These are phyloP conservation scores for Marasmarcha lunaedactyla DNA, from an alignment of 2,888 invertebrate species.

Conservation along the genomic window DNA sequence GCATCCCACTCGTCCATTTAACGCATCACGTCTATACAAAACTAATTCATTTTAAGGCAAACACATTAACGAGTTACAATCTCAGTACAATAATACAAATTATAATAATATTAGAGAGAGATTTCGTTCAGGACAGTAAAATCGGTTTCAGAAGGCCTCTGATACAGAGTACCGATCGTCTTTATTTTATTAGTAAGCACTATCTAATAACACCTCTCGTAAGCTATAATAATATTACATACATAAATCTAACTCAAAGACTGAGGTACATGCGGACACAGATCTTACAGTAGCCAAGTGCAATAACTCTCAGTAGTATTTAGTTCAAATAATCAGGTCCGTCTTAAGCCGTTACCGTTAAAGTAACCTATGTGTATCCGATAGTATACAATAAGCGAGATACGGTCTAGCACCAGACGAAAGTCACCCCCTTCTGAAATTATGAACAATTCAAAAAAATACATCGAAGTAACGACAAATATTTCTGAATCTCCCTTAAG, in stretches of 20 bases:
- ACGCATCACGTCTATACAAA: constrained; percentile 39
- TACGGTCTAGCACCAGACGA: too few relatives aligned
- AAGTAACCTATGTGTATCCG: too few relatives aligned
- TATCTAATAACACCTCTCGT: constrained; percentile 40
- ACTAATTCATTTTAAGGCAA: constrained; percentile 39
- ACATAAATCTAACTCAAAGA: constrained; percentile 1
- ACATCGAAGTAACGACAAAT: too few relatives aligned
- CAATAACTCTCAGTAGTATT: too few relatives aligned
- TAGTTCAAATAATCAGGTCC: too few relatives aligned
- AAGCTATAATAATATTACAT: constrained; percentile 26
- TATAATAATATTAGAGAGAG: constrained; percentile 32
- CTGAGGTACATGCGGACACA: background rate
- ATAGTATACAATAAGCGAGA: too few relatives aligned
- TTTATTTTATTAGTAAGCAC: constrained; percentile 40
- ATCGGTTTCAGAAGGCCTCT: constrained; percentile 46
- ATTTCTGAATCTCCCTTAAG: too few relatives aligned
- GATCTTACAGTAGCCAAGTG: too few relatives aligned
- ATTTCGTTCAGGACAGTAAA: constrained; percentile 44
- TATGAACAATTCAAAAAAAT: too few relatives aligned
- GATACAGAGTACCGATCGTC: constrained; percentile 56
- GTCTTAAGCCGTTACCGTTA: too few relatives aligned
- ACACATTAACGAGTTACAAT: constrained; percentile 26
- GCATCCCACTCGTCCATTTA: constrained; percentile 33
- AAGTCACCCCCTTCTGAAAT: too few relatives aligned
- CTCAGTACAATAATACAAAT: constrained; percentile 28